Conservation (phyloP, 2,113 vertebrate genomes). For the Gymnobelideus leadbeateri region DNA sequence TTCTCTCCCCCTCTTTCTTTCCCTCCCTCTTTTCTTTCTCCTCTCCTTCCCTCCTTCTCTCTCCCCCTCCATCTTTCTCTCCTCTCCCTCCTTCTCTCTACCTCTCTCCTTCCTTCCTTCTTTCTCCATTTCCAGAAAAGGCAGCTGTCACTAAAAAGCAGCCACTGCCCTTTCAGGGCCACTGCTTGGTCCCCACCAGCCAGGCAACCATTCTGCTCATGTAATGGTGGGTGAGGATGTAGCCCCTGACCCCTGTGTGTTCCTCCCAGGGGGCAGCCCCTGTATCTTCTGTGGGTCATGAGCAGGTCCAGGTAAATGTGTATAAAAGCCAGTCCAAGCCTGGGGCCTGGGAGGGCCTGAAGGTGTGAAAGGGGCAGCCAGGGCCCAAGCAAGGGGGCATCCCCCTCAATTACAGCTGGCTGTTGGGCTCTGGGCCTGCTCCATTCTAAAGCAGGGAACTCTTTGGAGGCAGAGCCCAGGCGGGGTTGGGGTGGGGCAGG, state of each 20-base stretch:
- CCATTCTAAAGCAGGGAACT: no score
- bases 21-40: no score
- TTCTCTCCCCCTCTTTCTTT: no score
- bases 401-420: background rate
- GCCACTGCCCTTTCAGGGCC: background rate
- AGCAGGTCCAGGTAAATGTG: background rate
- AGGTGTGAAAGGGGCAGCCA: background rate
- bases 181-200: background rate
- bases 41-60: no score
- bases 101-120: no score
- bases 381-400: background rate
- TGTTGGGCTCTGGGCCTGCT: background rate
- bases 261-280: background rate
- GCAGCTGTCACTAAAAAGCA: background rate
- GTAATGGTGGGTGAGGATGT: no score
- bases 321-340: background rate
- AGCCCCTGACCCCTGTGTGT: no score
- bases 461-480: no score
- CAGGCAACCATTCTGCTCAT: no score
- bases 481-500: fast-evolving
- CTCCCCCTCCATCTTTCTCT: background rate
- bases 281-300: no score
- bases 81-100: background rate
- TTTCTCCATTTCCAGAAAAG: background rate
- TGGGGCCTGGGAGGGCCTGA: background rate